Evolutionary conservation across 2,113 vertebrate species (phyloP).

Genomic region (Cyprinus carpio): DNA sequence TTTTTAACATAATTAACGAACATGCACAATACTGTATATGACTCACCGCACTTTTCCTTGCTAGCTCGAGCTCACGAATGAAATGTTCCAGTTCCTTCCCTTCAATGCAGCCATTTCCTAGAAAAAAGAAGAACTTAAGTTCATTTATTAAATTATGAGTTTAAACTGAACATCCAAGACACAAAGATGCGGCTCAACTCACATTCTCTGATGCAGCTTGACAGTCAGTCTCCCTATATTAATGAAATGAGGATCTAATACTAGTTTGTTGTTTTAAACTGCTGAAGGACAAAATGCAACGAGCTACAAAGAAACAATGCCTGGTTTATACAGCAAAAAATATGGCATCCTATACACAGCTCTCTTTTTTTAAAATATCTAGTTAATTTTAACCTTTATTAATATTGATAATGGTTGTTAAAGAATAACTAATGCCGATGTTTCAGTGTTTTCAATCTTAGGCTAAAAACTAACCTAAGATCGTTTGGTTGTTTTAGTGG

Average conservation of each 20-base stretch:
- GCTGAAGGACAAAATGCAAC: neutral
- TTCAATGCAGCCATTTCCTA: slow-evolving; percentile 96
- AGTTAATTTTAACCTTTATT: neutral
- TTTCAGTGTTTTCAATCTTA: too few species aligned
- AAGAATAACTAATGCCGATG: neutral
- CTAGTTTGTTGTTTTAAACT: neutral
- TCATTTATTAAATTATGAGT: neutral
- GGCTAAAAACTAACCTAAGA: neutral
- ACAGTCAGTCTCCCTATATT: slow-evolving; percentile 1
- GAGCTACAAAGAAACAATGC: neutral
- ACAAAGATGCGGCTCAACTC: neutral
- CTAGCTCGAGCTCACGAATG: slow-evolving; percentile 88
- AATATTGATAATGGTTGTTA: neutral
- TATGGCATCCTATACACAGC: neutral
- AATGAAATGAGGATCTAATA: neutral
- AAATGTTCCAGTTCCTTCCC: slow-evolving; percentile 95
- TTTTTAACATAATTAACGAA: neutral
- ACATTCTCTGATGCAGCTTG: neutral
- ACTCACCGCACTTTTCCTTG: slow-evolving; percentile 87
- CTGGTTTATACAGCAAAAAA: neutral
- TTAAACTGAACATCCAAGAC: neutral
- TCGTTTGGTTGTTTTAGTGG: neutral
- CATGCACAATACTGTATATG: neutral
- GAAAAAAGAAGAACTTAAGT: neutral
- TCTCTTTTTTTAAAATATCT: neutral